A percentile compares a stretch with the other conserved stretches of the same genome.
These are phyloP conservation scores for Sinohyriopsis cumingii DNA, from an alignment of 2,888 invertebrate genomes.

Conservation along the genomic window DNA sequence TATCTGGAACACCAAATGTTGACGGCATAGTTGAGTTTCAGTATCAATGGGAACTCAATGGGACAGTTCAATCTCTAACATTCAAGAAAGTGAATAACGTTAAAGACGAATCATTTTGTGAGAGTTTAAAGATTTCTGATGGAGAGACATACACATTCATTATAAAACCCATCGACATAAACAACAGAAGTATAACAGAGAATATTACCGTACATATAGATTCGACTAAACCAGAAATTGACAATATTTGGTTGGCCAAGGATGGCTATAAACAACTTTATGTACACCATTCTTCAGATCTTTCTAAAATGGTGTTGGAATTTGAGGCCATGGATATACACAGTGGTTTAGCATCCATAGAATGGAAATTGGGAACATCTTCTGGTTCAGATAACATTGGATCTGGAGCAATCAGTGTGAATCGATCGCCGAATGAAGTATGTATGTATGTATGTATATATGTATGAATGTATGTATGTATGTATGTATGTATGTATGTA, in stretches of 20 bases:
- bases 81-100: conserved; percentile 10
- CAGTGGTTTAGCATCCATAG: conserved; percentile 27
- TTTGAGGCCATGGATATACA: conserved; percentile 31
- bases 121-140: conserved; percentile 11
- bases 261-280: conserved; percentile 27
- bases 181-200: conserved; percentile 21
- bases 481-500: too few relatives aligned
- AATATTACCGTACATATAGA: conserved; percentile 24
- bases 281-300: conserved; percentile 35
- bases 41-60: conserved; percentile 11
- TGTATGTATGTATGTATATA: too few relatives aligned
- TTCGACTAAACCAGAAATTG: conserved; percentile 30
- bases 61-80: background rate
- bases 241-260: conserved; percentile 32
- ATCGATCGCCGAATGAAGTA: background rate
- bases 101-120: conserved; percentile 15
- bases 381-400: conserved; percentile 11
- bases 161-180: conserved; percentile 26
- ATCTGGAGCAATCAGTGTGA: conserved; percentile 4
- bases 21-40: conserved; percentile 25
- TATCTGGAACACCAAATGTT: conserved; percentile 36
- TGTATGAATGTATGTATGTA: too few relatives aligned
- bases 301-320: conserved; percentile 29
- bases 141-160: conserved; percentile 21
- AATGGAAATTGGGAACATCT: conserved; percentile 27